phyloP scores from a whole-genome alignment of 1,140 invertebrate species.

The Pogonognathellus flavescens region DNA sequence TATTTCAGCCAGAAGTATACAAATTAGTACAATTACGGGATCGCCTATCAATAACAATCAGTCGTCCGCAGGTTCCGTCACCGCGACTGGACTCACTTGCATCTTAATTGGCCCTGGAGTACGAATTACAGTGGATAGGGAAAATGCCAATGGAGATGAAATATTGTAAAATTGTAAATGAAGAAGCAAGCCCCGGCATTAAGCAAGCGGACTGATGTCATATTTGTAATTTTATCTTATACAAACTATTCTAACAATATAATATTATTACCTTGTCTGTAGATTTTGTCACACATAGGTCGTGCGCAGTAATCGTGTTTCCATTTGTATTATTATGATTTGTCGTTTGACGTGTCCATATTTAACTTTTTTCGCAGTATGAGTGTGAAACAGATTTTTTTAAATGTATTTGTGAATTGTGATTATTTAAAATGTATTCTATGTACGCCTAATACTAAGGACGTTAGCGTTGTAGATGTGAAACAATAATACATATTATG shows the following conservation, averaged over 20 bases:
- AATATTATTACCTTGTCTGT: no score
- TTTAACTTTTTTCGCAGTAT: no score
- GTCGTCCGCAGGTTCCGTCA: background rate
- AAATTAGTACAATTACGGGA: slow-evolving; percentile 9
- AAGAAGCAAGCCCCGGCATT: background rate
- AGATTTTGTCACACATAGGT: no score
- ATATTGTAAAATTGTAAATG: slow-evolving; percentile 6
- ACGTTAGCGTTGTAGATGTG: no score
- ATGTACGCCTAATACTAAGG: no score
- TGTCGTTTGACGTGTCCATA: no score
- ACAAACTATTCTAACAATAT: background rate
- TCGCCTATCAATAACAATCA: background rate
- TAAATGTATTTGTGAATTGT: no score
- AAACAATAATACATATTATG: no score
- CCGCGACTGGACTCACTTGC: slow-evolving; percentile 25
- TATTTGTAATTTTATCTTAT: slow-evolving; percentile 40
- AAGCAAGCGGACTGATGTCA: background rate
- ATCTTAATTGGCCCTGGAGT: slow-evolving; percentile 56
- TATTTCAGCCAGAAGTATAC: background rate
- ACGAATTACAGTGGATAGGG: slow-evolving; percentile 54
- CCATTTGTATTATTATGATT: no score
- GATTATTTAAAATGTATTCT: no score
- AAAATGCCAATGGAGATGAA: slow-evolving; percentile 28
- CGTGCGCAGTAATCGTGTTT: no score
- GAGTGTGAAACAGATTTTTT: no score